Evolutionary conservation across 1,140 invertebrate species (phyloP), one percentile per base, ranked within the genome.

Genomic region (Drosophila equinoxialis): DNA sequence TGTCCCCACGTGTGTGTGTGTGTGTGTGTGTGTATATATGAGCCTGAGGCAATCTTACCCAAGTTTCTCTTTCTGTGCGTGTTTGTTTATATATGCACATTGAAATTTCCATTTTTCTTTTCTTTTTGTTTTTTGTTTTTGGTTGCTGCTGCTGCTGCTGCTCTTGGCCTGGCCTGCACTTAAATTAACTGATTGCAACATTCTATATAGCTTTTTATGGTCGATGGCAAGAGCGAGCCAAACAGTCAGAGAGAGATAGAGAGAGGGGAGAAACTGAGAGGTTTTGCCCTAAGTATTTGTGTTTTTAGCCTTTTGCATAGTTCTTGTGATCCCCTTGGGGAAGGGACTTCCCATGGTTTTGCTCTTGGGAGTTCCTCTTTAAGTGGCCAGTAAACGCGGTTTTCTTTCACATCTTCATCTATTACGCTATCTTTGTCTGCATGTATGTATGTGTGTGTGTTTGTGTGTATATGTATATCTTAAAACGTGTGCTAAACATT

Each of bases 151-250:
- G n/a, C 62, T 69, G n/a, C 42, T 64, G 45, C 54, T 73, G 63
- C n/a, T 26, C 62, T 51, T 79, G 67, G 74, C 66, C 57, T 81
- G 77, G 74, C 77, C 84, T 87, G 84, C 84, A 87, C 84, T 87
- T 87, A 89, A 87, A 89, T 87, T 87, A 87, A 89, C 84, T 87
- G 84, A 87, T 87, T 87, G 84, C 84, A 87, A 87, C 84, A 87
- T 87, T 87, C 77, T 84, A 78, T 89, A 81, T 74, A 84, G 84
- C 84, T 84, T 87, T 87, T 89, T 87, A 87, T 89, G 83, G 68
- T 57, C 68, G 45, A 68, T 5, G 4, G 71, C 39, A 63, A 45
- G 65, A 39, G 57, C 41, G 39, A 1, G 30, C 11, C 10, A 30
- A 6, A 30, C 30, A 30, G 35, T 6, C 1, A 20, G 45, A 17